phyloP scores from a whole-genome alignment of 2,888 invertebrate genomes.

The Iphiclides podalirius region DNA sequence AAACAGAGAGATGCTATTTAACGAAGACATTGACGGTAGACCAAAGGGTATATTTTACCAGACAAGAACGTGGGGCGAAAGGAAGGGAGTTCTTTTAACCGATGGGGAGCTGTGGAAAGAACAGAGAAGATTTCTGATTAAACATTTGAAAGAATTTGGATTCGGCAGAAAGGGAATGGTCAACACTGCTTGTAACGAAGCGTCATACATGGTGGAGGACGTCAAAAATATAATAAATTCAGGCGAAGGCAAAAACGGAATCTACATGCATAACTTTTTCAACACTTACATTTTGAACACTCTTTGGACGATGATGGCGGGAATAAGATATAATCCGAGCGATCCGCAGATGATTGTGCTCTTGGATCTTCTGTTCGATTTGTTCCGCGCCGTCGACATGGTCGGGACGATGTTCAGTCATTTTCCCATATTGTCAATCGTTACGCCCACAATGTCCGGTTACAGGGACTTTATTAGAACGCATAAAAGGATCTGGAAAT shows the following conservation, averaged over 20 bases:
- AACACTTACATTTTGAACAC: slow-evolving; percentile 89
- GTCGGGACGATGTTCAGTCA: slow-evolving; percentile 89
- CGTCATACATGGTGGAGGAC: slow-evolving; percentile 81
- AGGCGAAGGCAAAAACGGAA: slow-evolving; percentile 61
- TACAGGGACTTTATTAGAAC: slow-evolving; percentile 86
- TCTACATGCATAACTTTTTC: slow-evolving; percentile 87
- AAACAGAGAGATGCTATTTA: slow-evolving; percentile 86
- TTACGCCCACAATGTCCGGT: slow-evolving; percentile 88
- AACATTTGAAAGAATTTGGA: slow-evolving; percentile 90
- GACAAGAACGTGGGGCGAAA: slow-evolving; percentile 86
- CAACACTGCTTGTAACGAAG: slow-evolving; percentile 85
- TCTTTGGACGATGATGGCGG: slow-evolving; percentile 91
- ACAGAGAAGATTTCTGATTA: slow-evolving; percentile 87
- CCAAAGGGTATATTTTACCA: slow-evolving; percentile 89
- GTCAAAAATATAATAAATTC: slow-evolving; percentile 55
- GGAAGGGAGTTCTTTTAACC: slow-evolving; percentile 86
- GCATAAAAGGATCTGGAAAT: slow-evolving; percentile 86
- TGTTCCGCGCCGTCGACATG: slow-evolving; percentile 89
- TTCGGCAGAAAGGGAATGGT: slow-evolving; percentile 90
- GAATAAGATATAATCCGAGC: slow-evolving; percentile 84
- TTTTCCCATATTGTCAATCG: slow-evolving; percentile 84
- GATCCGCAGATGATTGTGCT: slow-evolving; percentile 85
- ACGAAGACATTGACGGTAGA: slow-evolving; percentile 88
- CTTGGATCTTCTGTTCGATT: slow-evolving; percentile 84
- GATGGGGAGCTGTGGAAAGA: slow-evolving; percentile 87